phyloP scores from a whole-genome alignment of 2,113 vertebrate genomes.

The Petroica traversi region DNA sequence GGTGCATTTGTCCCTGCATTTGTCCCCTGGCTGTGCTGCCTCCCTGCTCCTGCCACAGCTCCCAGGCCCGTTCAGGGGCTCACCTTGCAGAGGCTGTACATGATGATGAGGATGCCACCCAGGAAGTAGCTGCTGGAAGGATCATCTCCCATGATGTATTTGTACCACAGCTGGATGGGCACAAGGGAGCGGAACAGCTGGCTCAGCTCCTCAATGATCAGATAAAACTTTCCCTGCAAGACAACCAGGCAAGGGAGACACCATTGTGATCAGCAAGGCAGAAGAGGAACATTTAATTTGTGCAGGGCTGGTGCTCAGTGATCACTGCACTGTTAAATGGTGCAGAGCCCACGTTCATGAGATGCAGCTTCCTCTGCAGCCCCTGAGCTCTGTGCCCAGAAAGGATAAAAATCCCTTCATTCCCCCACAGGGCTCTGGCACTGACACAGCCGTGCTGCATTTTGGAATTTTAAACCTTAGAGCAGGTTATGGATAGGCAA shows the following conservation, averaged over 20 bases:
- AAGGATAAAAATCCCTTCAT: neutral
- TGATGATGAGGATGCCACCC: constrained; percentile 89
- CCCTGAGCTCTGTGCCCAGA: neutral
- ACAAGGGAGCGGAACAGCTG: constrained; percentile 94
- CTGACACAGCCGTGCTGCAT: neutral
- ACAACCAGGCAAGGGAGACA: neutral
- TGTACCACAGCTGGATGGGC: constrained; percentile 98
- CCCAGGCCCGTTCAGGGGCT: neutral
- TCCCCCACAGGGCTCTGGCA: neutral
- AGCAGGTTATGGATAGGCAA: neutral
- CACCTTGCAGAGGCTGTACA: constrained; percentile 97
- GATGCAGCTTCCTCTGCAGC: neutral
- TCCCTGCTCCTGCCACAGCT: neutral
- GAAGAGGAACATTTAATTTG: neutral
- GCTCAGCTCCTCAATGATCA: constrained; percentile 96
- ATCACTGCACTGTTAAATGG: neutral
- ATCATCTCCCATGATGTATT: constrained; percentile 96
- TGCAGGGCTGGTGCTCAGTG: neutral
- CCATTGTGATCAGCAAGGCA: neutral
- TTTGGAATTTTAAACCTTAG: neutral
- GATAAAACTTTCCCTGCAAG: constrained; percentile 91
- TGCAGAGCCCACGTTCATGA: neutral
- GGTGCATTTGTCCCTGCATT: neutral
- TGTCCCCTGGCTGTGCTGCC: neutral
- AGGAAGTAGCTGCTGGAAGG: constrained; percentile 93